Percentiles rank a stretch among this genome's conserved stretches.
Evolutionary conservation across 2,113 vertebrate species (phyloP).

Genomic region (Nicator chloris): DNA sequence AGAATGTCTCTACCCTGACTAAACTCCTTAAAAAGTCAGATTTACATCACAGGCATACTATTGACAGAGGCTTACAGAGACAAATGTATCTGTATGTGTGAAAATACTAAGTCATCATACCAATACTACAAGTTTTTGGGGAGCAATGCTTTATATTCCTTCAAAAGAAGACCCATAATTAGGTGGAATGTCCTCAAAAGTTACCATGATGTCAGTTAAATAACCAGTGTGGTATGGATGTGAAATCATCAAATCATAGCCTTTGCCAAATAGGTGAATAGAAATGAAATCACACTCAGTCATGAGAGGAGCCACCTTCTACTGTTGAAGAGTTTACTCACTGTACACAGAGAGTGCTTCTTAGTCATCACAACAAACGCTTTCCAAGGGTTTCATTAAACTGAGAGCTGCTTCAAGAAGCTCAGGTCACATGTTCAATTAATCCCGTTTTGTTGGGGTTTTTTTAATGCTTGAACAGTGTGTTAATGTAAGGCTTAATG

Average conservation of each 20-base stretch:
- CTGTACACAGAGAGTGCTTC: background rate
- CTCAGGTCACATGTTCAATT: background rate
- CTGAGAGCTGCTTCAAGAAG: background rate
- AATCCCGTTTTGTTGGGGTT: background rate
- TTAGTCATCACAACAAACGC: background rate
- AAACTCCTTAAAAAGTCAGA: background rate
- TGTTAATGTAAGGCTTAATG: background rate
- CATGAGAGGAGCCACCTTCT: background rate
- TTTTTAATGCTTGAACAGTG: background rate
- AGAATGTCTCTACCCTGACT: background rate
- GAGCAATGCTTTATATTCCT: background rate
- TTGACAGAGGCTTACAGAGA: background rate
- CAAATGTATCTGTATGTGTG: background rate
- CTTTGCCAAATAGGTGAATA: background rate
- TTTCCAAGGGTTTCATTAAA: background rate
- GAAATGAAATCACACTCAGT: background rate
- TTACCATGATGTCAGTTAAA: background rate
- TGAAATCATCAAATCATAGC: background rate
- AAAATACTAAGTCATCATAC: background rate
- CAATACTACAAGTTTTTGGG: background rate
- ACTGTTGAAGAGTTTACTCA: background rate
- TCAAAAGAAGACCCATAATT: background rate
- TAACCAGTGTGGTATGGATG: background rate
- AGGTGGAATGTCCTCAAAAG: background rate
- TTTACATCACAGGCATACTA: background rate